These are phyloP conservation scores for Trichacis sp. DNA, from an alignment of 2,888 invertebrate species.

Conservation along the genomic window DNA sequence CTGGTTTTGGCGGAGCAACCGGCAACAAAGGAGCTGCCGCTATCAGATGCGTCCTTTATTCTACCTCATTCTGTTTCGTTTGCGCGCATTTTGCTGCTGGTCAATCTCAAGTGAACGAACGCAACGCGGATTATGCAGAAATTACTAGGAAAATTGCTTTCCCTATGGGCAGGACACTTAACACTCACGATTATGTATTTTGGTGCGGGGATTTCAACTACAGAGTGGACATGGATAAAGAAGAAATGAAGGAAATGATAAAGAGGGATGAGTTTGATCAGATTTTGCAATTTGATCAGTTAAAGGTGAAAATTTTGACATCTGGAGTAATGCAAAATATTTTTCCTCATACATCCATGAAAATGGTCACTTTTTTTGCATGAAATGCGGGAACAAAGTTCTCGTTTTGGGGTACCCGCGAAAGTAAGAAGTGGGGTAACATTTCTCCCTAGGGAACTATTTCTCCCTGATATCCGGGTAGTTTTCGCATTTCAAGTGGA, in stretches of 20 bases:
- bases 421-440: too few species aligned
- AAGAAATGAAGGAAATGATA: conserved; percentile 89
- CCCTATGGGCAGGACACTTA: conserved; percentile 91
- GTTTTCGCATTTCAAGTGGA: too few species aligned
- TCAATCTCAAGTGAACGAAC: conserved; percentile 92
- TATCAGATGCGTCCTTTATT: conserved; percentile 90
- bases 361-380: too few species aligned
- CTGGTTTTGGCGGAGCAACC: conserved; percentile 97
- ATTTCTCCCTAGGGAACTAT: too few species aligned
- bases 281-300: conserved; percentile 89
- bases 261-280: conserved; percentile 80
- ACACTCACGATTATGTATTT: conserved; percentile 97
- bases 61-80: conserved; percentile 96
- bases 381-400: too few species aligned
- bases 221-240: conserved; percentile 94
- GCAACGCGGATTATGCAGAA: conserved; percentile 97
- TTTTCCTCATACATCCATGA: too few species aligned
- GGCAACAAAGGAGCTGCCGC: conserved; percentile 96
- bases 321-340: conserved; percentile 21
- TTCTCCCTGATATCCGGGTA: too few species aligned
- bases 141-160: conserved; percentile 91
- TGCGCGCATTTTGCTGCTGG: conserved; percentile 99
- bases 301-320: conserved; percentile 70
- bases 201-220: conserved; percentile 99
- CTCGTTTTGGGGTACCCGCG: too few species aligned